Base-by-base conservation (phyloP, 2,888 invertebrate species). In the Malthinus flaveolus region DNA sequence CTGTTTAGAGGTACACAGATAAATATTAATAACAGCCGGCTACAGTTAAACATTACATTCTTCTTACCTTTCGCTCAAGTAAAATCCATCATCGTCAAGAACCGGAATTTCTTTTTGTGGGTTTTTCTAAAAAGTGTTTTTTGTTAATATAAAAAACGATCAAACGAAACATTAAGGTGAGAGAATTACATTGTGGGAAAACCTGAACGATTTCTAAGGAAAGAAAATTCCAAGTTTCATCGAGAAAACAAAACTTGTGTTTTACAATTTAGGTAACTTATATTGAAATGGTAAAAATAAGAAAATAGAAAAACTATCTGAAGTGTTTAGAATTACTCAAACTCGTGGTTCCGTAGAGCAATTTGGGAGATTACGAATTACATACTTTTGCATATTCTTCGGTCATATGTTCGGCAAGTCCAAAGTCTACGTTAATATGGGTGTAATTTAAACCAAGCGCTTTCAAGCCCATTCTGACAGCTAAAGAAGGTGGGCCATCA, bases 61-160 rank as follows among this genome's bases (percentile, higher is more conserved):
- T 23, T 7, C 48, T 58, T 69, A 78, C 79, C 91, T 92, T 79
- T 93, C 93, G 66, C 91, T 85, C 49, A 94, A 78, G 65, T 82
- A 83, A 73, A 93, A 89, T 13, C 91, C 91, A 68, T 88, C 83
- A 71, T 94, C 93, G 62, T 91, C 88, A 54, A 94, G 73, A 1
- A 89, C 87, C 1, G 91, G 88, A 70, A 90, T 89, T 75, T 90
- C 90, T 73, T 88, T 89, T 77, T 90, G 90, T 0, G 90, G 90
- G 77, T 90, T 90, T 80, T 87, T 81, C 89, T 89, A 76, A 48
- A 81, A 79, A 47, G n/a, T 23, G 9, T 31, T 32, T 46, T 33
- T 10, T 15, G 7, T 11, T 45, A 44, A 44, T 23, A 5, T 23
- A 23, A 23, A 23, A 3, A 5, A 5, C 23, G 23, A 5, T 23